Conservation (phyloP, 2,113 vertebrate species). For the Telmatochromis sp. region DNA sequence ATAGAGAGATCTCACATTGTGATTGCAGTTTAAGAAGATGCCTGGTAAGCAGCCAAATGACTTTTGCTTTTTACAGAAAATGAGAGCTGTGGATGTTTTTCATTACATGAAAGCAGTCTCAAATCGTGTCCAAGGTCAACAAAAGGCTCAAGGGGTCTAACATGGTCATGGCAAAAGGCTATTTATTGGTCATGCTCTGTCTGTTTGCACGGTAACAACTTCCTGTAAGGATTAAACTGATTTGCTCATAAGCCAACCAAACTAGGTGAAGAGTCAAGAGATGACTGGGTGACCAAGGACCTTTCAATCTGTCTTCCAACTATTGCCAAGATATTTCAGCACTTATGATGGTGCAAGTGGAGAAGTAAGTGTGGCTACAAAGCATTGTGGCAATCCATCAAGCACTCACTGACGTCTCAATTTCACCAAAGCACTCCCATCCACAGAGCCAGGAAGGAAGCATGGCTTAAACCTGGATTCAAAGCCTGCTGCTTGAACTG, state of each 20-base stretch:
- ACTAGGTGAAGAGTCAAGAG: background rate
- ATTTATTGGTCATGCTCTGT: background rate
- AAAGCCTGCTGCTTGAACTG: background rate
- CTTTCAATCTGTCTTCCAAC: background rate
- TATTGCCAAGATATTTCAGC: background rate
- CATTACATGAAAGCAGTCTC: background rate
- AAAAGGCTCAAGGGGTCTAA: background rate
- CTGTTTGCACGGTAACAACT: background rate
- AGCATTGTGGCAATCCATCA: background rate
- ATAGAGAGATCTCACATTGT: background rate
- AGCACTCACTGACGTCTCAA: background rate
- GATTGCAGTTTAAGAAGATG: background rate
- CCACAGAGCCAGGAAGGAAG: background rate
- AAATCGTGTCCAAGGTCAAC: background rate
- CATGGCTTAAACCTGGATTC: background rate
- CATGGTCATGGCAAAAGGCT: background rate
- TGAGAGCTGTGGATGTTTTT: background rate
- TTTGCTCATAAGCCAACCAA: background rate
- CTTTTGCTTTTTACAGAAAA: background rate
- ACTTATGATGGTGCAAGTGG: background rate
- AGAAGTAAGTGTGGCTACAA: background rate
- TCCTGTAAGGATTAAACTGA: background rate
- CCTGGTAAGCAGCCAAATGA: background rate
- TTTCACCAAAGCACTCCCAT: background rate
- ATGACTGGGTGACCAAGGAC: background rate